phyloP scores from a whole-genome alignment of 2,113 vertebrate genomes.

The Pangasianodon gigas region DNA sequence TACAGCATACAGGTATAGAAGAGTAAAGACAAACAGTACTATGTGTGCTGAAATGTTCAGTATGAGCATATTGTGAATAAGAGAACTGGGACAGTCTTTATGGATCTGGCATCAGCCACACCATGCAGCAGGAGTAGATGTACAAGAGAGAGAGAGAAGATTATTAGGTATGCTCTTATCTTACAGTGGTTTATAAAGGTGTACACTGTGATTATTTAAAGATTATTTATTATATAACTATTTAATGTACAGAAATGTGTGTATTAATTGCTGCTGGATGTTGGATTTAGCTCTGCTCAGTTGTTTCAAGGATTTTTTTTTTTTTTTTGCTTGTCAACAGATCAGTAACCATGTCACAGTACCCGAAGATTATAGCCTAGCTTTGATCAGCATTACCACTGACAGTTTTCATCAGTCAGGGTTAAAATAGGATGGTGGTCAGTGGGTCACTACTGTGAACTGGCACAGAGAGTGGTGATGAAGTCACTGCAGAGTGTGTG shows the following conservation, averaged over 20 bases:
- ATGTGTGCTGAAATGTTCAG: neutral
- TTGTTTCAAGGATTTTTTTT: neutral
- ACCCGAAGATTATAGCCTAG: neutral
- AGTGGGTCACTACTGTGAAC: constrained; percentile 32
- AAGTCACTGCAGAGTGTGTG: constrained; percentile 3
- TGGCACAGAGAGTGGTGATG: constrained; percentile 15
- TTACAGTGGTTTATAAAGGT: neutral
- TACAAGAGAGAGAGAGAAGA: neutral
- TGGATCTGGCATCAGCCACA: neutral
- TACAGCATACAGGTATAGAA: neutral
- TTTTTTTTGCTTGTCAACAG: neutral
- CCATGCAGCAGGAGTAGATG: neutral
- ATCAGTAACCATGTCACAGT: neutral
- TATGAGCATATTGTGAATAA: neutral
- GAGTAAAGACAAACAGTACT: no score
- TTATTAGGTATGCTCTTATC: neutral
- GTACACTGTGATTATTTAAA: neutral
- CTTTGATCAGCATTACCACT: neutral
- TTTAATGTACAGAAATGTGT: neutral
- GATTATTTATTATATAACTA: no score
- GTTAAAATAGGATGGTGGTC: constrained; percentile 25
- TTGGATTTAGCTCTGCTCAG: neutral
- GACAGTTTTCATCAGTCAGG: constrained; percentile 1
- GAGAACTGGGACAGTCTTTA: neutral
- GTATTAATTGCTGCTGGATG: neutral